phyloP scores from a whole-genome alignment of 2,797 vertebrate species.

The Rhinichthys osculus region DNA sequence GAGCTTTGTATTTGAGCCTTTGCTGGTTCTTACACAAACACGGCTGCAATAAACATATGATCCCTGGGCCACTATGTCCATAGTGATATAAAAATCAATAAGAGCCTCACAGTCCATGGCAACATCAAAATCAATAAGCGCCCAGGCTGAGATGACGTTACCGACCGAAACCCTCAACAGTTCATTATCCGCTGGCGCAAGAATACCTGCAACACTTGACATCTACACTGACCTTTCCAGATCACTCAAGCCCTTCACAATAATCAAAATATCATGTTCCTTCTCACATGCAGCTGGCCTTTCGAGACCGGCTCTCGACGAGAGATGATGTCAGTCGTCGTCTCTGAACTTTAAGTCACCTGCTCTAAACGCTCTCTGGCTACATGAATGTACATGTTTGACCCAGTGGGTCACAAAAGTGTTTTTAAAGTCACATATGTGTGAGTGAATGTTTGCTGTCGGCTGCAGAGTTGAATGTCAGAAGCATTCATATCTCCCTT shows the following conservation, averaged over 20 bases:
- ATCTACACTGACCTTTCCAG: conserved; percentile 32
- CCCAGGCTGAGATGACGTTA: neutral
- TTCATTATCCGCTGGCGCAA: conserved; percentile 16
- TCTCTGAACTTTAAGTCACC: conserved; percentile 26
- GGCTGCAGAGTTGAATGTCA: conserved; percentile 9
- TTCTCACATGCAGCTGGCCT: conserved; percentile 23
- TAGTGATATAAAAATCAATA: conserved; percentile 43
- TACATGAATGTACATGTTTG: neutral
- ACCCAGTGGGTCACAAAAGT: neutral
- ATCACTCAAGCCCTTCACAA: conserved; percentile 53
- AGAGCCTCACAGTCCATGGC: conserved; percentile 15
- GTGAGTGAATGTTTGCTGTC: neutral
- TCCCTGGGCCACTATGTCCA: conserved; percentile 8
- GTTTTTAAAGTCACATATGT: neutral
- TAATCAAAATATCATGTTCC: conserved; percentile 51
- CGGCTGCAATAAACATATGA: conserved; percentile 26
- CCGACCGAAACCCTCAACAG: neutral
- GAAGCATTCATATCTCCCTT: neutral
- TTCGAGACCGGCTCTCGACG: neutral
- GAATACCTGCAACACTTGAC: conserved; percentile 40
- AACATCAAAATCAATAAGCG: conserved; percentile 31
- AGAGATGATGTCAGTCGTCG: conserved; percentile 20
- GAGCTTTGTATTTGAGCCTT: conserved; percentile 9
- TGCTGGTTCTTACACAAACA: conserved; percentile 30
- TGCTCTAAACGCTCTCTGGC: conserved; percentile 3